Evolutionary conservation across 2,888 invertebrate species (phyloP).

Genomic region (Diplazon laetatorius): DNA sequence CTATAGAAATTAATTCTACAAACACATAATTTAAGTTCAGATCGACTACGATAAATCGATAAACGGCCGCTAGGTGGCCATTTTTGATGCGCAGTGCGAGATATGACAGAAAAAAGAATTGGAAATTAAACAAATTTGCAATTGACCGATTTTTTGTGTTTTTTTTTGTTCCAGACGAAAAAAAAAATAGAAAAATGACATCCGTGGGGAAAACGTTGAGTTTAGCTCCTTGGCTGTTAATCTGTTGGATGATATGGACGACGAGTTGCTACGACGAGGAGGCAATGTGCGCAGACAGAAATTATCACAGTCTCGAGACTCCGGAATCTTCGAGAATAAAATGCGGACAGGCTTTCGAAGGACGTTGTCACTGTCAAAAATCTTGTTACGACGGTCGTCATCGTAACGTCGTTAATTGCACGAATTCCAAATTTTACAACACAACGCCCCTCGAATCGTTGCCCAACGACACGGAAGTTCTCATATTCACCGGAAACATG

Average conservation of each 20-base stretch:
- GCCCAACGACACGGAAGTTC: conserved; percentile 86
- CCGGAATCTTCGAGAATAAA: conserved; percentile 66
- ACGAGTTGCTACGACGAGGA: conserved; percentile 60
- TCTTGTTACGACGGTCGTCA: conserved; percentile 83
- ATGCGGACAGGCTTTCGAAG: conserved; percentile 83
- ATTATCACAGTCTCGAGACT: conserved; percentile 77
- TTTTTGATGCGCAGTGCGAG: too few relatives aligned
- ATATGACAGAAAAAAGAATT: too few relatives aligned
- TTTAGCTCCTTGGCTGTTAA: conserved; percentile 54
- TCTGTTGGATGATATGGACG: conserved; percentile 31
- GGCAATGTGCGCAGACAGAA: conserved; percentile 70
- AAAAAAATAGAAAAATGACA: conserved; percentile 66
- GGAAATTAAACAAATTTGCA: too few relatives aligned
- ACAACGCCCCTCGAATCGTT: conserved; percentile 85
- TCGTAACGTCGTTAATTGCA: conserved; percentile 89
- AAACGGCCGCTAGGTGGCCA: too few relatives aligned
- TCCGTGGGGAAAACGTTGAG: conserved; percentile 32
- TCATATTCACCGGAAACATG: conserved; percentile 89
- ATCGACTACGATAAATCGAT: too few relatives aligned
- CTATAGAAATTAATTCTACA: too few relatives aligned
- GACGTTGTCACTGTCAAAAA: conserved; percentile 85
- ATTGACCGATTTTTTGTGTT: too few relatives aligned
- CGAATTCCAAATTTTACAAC: conserved; percentile 85
- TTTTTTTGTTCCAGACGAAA: too few relatives aligned
- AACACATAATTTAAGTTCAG: too few relatives aligned